Conservation (phyloP, 2,888 invertebrate genomes). For the Ametastegia equiseti region DNA sequence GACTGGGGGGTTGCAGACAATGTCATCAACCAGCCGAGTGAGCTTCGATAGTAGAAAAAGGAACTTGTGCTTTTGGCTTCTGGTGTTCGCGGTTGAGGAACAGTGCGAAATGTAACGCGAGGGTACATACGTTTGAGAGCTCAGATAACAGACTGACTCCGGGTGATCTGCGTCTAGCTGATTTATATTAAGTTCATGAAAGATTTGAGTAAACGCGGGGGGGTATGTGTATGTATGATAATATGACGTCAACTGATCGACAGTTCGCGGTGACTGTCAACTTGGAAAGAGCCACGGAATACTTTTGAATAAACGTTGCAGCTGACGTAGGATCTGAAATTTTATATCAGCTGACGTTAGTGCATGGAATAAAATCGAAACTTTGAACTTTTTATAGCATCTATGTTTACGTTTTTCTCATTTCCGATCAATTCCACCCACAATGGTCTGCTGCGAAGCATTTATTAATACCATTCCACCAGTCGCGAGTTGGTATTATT, state of each 20-base stretch:
- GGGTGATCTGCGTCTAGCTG: conserved; percentile 9
- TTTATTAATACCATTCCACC: background rate
- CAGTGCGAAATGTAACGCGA: background rate
- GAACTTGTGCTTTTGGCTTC: background rate
- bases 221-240: background rate
- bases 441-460: background rate
- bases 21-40: conserved; percentile 60
- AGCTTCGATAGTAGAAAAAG: background rate
- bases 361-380: background rate
- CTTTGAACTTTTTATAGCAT: background rate
- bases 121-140: conserved; percentile 9
- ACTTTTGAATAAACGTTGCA: background rate
- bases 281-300: conserved; percentile 6
- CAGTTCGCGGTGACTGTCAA: conserved; percentile 30
- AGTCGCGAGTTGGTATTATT: background rate
- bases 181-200: conserved; percentile 59
- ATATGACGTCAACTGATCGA: conserved; percentile 34
- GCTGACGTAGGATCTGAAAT: background rate
- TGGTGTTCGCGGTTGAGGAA: background rate
- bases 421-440: no score
- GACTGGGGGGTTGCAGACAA: conserved; percentile 52
- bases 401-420: background rate
- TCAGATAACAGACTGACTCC: conserved; percentile 40
- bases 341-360: background rate
- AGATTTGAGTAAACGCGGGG: conserved; percentile 10